Evolutionary conservation across 2,797 vertebrate genomes (phyloP).

Genomic region (Anolis apletophallus): DNA sequence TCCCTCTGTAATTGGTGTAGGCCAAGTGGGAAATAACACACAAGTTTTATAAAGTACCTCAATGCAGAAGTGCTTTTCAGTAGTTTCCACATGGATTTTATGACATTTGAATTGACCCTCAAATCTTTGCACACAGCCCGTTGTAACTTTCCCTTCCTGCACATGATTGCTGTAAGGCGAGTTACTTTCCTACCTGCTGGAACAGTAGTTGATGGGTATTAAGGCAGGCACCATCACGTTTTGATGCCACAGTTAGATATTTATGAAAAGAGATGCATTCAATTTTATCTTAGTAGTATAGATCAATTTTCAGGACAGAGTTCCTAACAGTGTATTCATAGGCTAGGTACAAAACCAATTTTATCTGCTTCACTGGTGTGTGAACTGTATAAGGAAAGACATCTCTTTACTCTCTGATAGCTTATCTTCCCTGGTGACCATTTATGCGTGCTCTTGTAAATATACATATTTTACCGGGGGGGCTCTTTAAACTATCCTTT

Average conservation of each 20-base stretch:
- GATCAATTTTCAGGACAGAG: slow-evolving; percentile 84
- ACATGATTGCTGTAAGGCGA: slow-evolving; percentile 3
- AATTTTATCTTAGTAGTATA: slow-evolving; percentile 80
- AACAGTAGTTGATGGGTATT: slow-evolving; percentile 59
- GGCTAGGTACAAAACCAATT: slow-evolving; percentile 93
- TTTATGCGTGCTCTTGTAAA: slow-evolving; percentile 96
- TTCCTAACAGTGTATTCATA: slow-evolving; percentile 81
- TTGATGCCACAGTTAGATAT: slow-evolving; percentile 73
- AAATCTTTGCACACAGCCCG: slow-evolving; percentile 12
- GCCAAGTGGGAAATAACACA: background rate
- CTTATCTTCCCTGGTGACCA: slow-evolving; percentile 93
- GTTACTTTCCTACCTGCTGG: slow-evolving; percentile 50
- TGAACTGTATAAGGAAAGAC: slow-evolving; percentile 94
- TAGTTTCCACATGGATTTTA: background rate
- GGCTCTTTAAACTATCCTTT: slow-evolving; percentile 83
- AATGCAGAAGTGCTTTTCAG: background rate
- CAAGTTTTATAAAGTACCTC: background rate
- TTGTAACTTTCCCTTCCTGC: background rate
- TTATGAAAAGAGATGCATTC: slow-evolving; percentile 78
- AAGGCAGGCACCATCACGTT: slow-evolving; percentile 62
- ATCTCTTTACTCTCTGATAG: slow-evolving; percentile 95
- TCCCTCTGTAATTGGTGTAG: background rate
- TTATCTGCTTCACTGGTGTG: slow-evolving; percentile 97
- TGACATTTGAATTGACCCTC: slow-evolving; percentile 25
- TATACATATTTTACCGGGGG: slow-evolving; percentile 89